Evolutionary conservation across 2,113 vertebrate species (phyloP), one percentile per base, ranked within the genome.

Genomic region (Lucifuga dentata): DNA sequence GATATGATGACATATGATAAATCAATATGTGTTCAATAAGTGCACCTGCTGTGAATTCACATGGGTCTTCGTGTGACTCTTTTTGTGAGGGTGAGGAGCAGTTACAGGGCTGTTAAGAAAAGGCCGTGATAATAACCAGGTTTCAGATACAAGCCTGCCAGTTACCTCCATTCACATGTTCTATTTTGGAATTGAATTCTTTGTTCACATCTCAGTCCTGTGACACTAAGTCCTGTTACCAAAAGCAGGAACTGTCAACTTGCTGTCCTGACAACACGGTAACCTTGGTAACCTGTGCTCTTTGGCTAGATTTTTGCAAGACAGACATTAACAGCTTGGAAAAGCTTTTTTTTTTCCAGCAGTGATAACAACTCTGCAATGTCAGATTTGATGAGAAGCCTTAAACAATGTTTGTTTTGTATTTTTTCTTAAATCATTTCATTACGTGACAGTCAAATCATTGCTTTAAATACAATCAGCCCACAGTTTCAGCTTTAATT

Each of bases 101-200:
- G 17, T 29, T 26, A 12, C 11, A 19, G 20, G 13, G 15, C 48
- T 45, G 8, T 36, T 17, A 36, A 44, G 21, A 4, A 1, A 33
- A 39, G 26, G 24, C 48, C 9, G 2, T 3, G 24, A 43, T 77
- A 53, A 85, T 59, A 48, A 73, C 11, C 76, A 64, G 52, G 56
- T 77, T 75, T 65, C 50, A 73, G 45, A 52, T 2, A 50, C 44
- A 11, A 39, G 35, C 60, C 53, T 67, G 16, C 29, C 71, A 78
- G 43, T 40, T 56, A 41, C 35, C 32, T 59, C 44, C 1, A 1
- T 50, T 60, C 38, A 52, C 57, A 2, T 4, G 21, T 51, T 77
- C 86, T 83, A 80, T 85, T 85, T 85, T 68, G 75, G 60, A 68
- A 57, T 29, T 24, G 17, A 51, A 73, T 61, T 76, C 72, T 80